These are phyloP conservation scores for Notolabrus celidotus DNA, from an alignment of 2,797 vertebrate genomes.

Conservation along the genomic window DNA sequence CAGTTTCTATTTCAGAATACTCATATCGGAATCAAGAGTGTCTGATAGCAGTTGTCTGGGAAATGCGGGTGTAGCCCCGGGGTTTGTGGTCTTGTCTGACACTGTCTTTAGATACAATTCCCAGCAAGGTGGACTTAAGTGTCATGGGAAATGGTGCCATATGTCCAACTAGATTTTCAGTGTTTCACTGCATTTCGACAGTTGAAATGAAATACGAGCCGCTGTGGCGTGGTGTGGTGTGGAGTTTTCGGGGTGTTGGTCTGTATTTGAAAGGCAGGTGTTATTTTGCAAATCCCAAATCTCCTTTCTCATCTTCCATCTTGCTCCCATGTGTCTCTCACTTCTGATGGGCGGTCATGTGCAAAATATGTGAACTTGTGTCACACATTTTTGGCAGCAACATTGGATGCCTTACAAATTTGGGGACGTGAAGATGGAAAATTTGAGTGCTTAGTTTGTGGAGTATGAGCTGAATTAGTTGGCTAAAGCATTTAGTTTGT, in stretches of 20 bases:
- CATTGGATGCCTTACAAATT: conserved; percentile 16
- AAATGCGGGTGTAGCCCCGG: conserved; percentile 80
- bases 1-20: conserved; percentile 82
- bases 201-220: conserved; percentile 75
- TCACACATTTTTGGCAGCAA: conserved; percentile 35
- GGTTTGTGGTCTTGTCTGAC: conserved; percentile 85
- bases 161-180: conserved; percentile 80
- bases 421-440: conserved; percentile 35
- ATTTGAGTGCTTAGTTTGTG: conserved; percentile 20
- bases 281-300: conserved; percentile 80
- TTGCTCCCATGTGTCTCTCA: conserved; percentile 56
- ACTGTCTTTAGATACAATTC: conserved; percentile 84
- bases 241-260: conserved; percentile 60
- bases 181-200: conserved; percentile 70
- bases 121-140: conserved; percentile 84
- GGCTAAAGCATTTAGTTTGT: conserved; percentile 11
- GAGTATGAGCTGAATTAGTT: conserved; percentile 8
- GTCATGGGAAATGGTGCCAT: conserved; percentile 80
- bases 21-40: conserved; percentile 84
- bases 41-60: conserved; percentile 85
- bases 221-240: conserved; percentile 24
- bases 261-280: conserved; percentile 77
- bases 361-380: conserved; percentile 40
- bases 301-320: conserved; percentile 79
- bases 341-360: conserved; percentile 55